Evolutionary conservation across 2,888 invertebrate species (phyloP), one percentile per base, ranked within the genome.

Genomic region (Cepaea hortensis): DNA sequence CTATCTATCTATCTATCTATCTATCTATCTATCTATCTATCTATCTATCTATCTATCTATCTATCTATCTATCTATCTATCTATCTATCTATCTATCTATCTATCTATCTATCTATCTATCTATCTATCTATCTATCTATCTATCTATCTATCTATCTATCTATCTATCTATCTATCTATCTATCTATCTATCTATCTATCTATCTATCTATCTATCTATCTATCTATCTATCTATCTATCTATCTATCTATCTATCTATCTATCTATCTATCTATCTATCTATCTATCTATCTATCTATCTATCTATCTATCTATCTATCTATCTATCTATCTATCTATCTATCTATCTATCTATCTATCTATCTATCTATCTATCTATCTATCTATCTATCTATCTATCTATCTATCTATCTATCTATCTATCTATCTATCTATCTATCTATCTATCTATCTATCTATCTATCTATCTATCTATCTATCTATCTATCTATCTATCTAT

Each of bases 161-260:
- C 5, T 55, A 9, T 55, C 5, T 55, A 55, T 55, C 5, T 55
- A 4, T 55, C 55, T 55, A 4, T 55, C 55, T 55, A 4, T 55
- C 55, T 55, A 6, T 55, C 55, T 55, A 4, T 68, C 68, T 68
- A 5, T 68, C 68, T 68, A 5, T 68, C 68, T 68, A 5, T 68
- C 68, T 68, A 5, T 68, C 68, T 68, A 5, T 68, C 68, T 68
- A 5, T 68, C 68, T 68, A 5, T 68, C 68, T 68, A 5, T 68
- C 68, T 68, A 5, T 68, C 68, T 68, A 5, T 68, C 68, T 68
- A 5, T 68, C 68, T 68, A 5, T 68, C 68, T 68, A 68, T 68
- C 68, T 68, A 68, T 68, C 68, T 68, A 68, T 68, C 68, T 68
- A 68, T 68, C 68, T 68, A 68, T 68, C 68, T 68, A 68, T 68